Conservation (phyloP, 2,797 vertebrate species). For the Aplochiton taeniatus region DNA sequence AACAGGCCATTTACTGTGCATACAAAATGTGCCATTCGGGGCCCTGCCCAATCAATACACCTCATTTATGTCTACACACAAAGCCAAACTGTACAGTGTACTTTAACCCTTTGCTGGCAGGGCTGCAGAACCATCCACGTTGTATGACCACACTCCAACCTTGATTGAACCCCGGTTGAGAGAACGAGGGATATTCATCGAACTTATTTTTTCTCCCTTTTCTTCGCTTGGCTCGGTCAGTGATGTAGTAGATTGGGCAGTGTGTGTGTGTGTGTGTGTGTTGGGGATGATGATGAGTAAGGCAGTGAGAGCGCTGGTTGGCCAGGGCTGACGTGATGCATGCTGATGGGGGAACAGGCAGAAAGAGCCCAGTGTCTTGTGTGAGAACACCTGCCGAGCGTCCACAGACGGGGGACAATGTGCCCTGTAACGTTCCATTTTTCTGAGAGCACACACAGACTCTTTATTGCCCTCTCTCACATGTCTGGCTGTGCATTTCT, state of each 20-base stretch:
- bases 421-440: conserved; percentile 51
- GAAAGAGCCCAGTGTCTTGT: conserved; percentile 69
- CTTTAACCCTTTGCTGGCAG: background rate
- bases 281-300: conserved; percentile 42
- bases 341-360: conserved; percentile 57
- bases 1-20: background rate
- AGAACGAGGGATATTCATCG: background rate
- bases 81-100: conserved; percentile 38
- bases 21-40: background rate
- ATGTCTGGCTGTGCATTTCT: conserved; percentile 35
- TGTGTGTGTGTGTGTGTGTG: conserved; percentile 4
- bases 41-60: conserved; percentile 26
- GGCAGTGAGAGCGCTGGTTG: conserved; percentile 43
- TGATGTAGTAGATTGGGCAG: conserved; percentile 26
- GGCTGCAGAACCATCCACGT: background rate
- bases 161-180: conserved; percentile 3
- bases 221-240: conserved; percentile 16
- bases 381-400: conserved; percentile 65
- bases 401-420: conserved; percentile 43
- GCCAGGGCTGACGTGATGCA: conserved; percentile 61
- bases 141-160: conserved; percentile 30
- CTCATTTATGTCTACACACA: conserved; percentile 48
- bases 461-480: conserved; percentile 25
- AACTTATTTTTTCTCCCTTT: background rate
- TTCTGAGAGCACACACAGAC: conserved; percentile 17